Conservation (phyloP, 2,888 invertebrate genomes). For the Napeogenes sylphis region DNA sequence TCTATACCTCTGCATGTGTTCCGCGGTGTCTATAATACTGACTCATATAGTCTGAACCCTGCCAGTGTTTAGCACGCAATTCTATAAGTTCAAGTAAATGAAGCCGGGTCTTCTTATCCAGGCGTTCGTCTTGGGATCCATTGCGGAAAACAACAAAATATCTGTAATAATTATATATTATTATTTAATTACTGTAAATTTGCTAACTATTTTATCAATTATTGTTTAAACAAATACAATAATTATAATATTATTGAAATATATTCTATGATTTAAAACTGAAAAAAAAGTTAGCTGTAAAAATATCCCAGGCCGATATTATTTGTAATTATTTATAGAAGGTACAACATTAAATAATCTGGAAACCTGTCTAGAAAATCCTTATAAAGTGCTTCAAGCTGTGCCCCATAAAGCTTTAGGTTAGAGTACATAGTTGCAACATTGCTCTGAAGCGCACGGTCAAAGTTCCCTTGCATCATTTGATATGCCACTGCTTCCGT, state of each 20-base stretch:
- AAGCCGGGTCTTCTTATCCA: slow-evolving; percentile 90
- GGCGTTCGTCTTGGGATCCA: slow-evolving; percentile 90
- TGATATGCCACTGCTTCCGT: slow-evolving; percentile 89
- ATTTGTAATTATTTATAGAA: slow-evolving; percentile 4
- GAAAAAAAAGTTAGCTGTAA: slow-evolving; percentile 49
- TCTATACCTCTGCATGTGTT: slow-evolving; percentile 76
- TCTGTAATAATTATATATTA: slow-evolving; percentile 66
- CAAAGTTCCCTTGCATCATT: slow-evolving; percentile 85
- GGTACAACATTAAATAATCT: slow-evolving; percentile 25
- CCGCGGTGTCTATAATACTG: slow-evolving; percentile 87
- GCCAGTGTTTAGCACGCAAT: slow-evolving; percentile 94
- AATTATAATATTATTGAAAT: background rate
- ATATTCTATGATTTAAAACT: slow-evolving; percentile 67
- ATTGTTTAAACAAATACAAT: background rate
- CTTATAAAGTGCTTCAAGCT: slow-evolving; percentile 89
- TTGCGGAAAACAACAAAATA: slow-evolving; percentile 91
- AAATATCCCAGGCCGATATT: background rate
- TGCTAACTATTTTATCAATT: background rate
- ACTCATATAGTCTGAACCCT: slow-evolving; percentile 88
- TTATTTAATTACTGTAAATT: too few relatives aligned
- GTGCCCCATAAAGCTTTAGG: slow-evolving; percentile 87
- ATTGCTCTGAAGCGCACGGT: slow-evolving; percentile 82
- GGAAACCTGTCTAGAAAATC: slow-evolving; percentile 86
- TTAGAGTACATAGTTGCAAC: slow-evolving; percentile 88
- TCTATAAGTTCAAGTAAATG: slow-evolving; percentile 95